Conservation (phyloP, 2,888 invertebrate species). For the Dilophus febrilis region DNA sequence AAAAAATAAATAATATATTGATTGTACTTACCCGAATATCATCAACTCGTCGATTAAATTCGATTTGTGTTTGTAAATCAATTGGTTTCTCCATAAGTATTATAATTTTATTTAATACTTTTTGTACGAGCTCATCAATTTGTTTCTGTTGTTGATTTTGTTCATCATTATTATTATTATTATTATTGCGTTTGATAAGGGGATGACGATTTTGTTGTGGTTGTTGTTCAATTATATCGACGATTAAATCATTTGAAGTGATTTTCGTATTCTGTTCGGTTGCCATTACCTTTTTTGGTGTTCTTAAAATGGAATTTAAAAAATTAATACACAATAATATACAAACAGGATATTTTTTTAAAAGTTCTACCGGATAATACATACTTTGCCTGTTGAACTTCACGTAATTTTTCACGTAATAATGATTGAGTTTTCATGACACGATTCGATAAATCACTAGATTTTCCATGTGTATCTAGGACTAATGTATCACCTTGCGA, state of each 20-base stretch:
- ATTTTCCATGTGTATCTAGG: constrained; percentile 42
- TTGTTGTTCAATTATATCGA: no score
- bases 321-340: no score
- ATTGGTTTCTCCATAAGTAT: constrained; percentile 26
- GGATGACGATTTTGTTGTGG: no score
- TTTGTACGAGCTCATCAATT: constrained; percentile 25
- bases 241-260: no score
- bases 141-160: constrained; percentile 17
- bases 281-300: no score
- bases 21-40: constrained; percentile 29
- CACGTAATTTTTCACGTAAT: constrained; percentile 27
- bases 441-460: constrained; percentile 22
- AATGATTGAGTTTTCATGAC: constrained; percentile 28
- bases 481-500: constrained; percentile 62
- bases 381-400: constrained; percentile 28
- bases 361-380: neutral
- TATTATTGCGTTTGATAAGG: no score
- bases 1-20: no score
- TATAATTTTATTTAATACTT: constrained; percentile 26
- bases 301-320: no score
- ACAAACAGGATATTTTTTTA: neutral
- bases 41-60: constrained; percentile 22
- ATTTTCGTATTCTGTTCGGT: no score
- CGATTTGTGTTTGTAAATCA: constrained; percentile 21
- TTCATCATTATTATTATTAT: neutral